These are phyloP conservation scores for Diuraphis noxia DNA, from an alignment of 1,140 invertebrate genomes.

Conservation along the genomic window DNA sequence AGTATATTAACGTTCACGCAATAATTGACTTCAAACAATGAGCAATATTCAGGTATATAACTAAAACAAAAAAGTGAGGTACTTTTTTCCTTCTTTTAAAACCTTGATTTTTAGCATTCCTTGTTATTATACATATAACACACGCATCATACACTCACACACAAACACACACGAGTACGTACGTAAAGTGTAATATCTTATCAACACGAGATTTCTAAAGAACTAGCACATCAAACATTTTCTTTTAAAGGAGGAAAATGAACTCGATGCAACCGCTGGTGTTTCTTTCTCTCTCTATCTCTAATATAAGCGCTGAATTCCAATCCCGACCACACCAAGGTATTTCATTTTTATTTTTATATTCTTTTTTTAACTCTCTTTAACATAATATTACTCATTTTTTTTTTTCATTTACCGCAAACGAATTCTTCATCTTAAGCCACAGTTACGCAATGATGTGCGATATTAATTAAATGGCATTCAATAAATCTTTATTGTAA, in stretches of 20 bases:
- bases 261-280: neutral
- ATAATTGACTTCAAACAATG: neutral
- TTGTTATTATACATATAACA: neutral
- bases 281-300: neutral
- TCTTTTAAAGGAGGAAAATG: constrained; percentile 30
- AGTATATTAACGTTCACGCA: neutral
- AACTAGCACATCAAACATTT: constrained; percentile 32
- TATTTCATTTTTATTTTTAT: constrained; percentile 11
- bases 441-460: neutral
- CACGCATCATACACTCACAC: neutral
- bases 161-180: neutral
- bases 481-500: neutral
- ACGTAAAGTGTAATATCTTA: constrained; percentile 24
- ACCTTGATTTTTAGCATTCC: neutral
- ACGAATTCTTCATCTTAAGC: neutral
- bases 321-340: constrained; percentile 23
- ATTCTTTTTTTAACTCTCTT: neutral
- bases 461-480: neutral
- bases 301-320: constrained; percentile 43
- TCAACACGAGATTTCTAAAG: constrained; percentile 24
- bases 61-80: neutral
- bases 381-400: neutral
- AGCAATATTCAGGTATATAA: neutral
- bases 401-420: neutral
- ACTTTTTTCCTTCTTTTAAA: neutral